Evolutionary conservation across 2,797 vertebrate species (phyloP), one percentile per base, ranked within the genome.

Genomic region (Anisognathus igniventris): DNA sequence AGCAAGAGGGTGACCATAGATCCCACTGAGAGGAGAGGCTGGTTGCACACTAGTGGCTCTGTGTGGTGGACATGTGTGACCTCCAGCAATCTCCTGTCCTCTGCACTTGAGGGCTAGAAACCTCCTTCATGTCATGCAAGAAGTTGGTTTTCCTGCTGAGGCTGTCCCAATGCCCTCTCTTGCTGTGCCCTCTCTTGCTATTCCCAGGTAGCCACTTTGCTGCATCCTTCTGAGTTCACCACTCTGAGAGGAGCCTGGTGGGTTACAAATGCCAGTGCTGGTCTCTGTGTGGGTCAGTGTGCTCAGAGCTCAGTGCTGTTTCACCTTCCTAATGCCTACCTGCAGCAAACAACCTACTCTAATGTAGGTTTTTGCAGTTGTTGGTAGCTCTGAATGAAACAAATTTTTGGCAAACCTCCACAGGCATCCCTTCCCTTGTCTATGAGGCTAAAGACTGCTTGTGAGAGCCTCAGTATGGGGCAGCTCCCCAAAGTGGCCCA

Each of bases 81-180:
- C 19, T 21, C 9, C 16, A 68, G 31, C 13, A 64, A 8, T 31
- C 37, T 68, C 42, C 33, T 48, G 20, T n/a, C 25, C 31, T 86
- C 45, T 53, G 25, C 7, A 68, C 31, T 12, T 8, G 2, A 56
- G 19, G 37, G 18, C 50, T 31, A 33, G 72, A 75, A 75, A 53
- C 1, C 1, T 77, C 1, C 1, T 74, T 45, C 3, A 9, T 30
- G 14, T 18, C 24, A 10, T 23, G 13, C 20, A 76, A 58, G 39
- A 76, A 66, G 30, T 3, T 47, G 54, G 7, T 53, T 16, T 1
- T 47, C 12, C 53, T 77, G 9, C 44, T 77, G 40, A 58, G 11
- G 27, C 15, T 24, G 16, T 28, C 31, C 74, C 12, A 3, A 23
- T 60, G 44, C 40, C 61, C 19, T 27, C 23, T 66, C 22, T 11